Evolutionary conservation across 2,113 vertebrate species (phyloP).

Genomic region (Psilopsiagon aymara): DNA sequence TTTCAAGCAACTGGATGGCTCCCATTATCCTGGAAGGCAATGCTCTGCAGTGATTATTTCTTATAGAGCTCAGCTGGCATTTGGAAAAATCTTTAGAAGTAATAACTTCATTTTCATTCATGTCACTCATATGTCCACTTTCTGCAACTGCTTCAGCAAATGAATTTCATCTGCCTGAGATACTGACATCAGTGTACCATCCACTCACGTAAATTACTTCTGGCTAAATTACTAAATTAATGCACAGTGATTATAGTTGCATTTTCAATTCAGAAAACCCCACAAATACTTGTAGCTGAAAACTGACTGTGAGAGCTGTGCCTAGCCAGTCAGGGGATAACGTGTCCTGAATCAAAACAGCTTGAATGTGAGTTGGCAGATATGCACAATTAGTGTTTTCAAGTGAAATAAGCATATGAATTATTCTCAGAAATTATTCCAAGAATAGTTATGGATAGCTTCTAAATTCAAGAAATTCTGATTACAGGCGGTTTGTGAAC

Average conservation of each 20-base stretch:
- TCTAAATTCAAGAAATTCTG: not conserved
- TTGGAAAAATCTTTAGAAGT: not conserved
- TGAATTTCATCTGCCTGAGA: not conserved
- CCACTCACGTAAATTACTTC: not conserved
- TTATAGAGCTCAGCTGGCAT: rapidly evolving
- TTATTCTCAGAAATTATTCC: slow-evolving; percentile 21
- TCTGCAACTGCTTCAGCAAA: not conserved
- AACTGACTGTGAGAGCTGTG: not conserved
- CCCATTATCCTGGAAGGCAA: not conserved
- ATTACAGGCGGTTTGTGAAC: not conserved
- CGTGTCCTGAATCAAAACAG: not conserved
- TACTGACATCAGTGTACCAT: not conserved
- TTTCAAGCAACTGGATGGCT: not conserved
- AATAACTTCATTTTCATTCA: not conserved
- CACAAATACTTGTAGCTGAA: not conserved
- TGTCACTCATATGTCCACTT: not conserved
- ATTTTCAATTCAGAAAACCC: not conserved
- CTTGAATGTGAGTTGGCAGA: not conserved
- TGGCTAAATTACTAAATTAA: not conserved
- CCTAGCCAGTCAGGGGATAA: not conserved
- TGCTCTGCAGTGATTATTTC: not conserved
- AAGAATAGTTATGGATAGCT: not conserved
- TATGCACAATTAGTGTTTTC: not conserved
- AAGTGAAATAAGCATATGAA: not conserved
- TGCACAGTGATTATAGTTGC: not conserved